phyloP scores from a whole-genome alignment of 2,113 vertebrate genomes.

The Pseudorasbora parva region DNA sequence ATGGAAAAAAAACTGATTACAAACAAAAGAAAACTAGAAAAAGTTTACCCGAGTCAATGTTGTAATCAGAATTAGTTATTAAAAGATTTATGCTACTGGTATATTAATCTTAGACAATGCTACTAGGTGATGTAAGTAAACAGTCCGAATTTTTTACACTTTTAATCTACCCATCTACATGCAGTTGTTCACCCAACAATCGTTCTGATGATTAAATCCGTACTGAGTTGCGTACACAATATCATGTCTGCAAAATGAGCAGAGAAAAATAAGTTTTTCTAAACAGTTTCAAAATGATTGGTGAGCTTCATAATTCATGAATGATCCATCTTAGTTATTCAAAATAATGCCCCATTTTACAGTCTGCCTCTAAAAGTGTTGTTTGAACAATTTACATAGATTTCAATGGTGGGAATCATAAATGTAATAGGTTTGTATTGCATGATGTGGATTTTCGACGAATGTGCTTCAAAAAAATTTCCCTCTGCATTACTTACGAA shows the following conservation, averaged over 20 bases:
- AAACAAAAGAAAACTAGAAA: not conserved
- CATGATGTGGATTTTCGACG: not conserved
- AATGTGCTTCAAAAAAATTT: not conserved
- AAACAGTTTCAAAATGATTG: not conserved
- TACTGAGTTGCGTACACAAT: not conserved
- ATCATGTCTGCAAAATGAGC: not conserved
- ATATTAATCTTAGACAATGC: slow-evolving; percentile 9
- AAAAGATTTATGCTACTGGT: slow-evolving; percentile 14
- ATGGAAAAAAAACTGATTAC: not conserved
- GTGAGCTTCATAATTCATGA: not conserved
- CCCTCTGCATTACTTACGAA: not conserved
- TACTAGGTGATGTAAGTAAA: slow-evolving; percentile 29
- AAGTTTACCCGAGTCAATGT: not conserved
- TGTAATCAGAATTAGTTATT: slow-evolving; percentile 15
- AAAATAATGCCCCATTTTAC: not conserved
- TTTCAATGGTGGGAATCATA: not conserved
- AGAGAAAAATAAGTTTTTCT: not conserved
- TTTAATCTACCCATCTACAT: not conserved
- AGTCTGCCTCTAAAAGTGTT: not conserved
- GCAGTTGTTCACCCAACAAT: not conserved
- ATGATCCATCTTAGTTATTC: not conserved
- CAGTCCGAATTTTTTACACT: not conserved
- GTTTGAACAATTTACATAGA: not conserved
- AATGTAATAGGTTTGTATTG: not conserved
- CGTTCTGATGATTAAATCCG: not conserved